phyloP scores from a whole-genome alignment of 2,113 vertebrate genomes.

The Noctilio leporinus region DNA sequence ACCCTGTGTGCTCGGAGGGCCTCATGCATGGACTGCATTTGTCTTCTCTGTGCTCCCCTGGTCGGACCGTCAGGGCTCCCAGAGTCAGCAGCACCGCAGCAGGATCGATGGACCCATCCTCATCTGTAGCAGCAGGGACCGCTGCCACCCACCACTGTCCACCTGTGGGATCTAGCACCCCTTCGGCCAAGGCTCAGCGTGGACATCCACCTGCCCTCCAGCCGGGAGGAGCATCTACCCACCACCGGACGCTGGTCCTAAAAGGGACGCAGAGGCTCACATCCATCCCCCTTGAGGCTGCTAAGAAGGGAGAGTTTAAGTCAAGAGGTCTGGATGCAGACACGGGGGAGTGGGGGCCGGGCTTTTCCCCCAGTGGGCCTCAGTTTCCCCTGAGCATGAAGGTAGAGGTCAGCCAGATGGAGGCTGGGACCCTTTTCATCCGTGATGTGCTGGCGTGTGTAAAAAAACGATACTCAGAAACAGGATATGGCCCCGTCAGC shows the following conservation, averaged over 20 bases:
- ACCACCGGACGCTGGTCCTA: fast-evolving
- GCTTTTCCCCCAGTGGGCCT: not conserved
- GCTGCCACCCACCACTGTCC: not conserved
- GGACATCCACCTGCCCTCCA: too few species aligned
- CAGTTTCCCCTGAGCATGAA: not conserved
- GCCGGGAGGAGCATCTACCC: not conserved
- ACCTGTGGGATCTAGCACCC: not conserved
- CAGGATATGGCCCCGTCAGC: not conserved
- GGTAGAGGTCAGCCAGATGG: not conserved
- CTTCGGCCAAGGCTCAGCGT: not conserved
- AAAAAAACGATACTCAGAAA: not conserved
- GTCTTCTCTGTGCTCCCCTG: too few species aligned
- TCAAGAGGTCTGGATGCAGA: not conserved
- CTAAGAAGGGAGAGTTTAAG: not conserved
- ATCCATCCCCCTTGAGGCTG: fast-evolving
- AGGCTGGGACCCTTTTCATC: not conserved
- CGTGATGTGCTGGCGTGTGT: not conserved
- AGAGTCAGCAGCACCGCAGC: too few species aligned
- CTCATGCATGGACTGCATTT: fast-evolving
- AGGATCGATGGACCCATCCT: too few species aligned
- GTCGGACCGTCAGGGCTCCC: not conserved
- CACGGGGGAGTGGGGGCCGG: too few species aligned
- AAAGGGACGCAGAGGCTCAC: not conserved
- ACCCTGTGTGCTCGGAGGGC: not conserved
- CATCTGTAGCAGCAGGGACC: too few species aligned